Evolutionary conservation across 2,113 vertebrate genomes (phyloP).

Genomic region (Silurus asotus): DNA sequence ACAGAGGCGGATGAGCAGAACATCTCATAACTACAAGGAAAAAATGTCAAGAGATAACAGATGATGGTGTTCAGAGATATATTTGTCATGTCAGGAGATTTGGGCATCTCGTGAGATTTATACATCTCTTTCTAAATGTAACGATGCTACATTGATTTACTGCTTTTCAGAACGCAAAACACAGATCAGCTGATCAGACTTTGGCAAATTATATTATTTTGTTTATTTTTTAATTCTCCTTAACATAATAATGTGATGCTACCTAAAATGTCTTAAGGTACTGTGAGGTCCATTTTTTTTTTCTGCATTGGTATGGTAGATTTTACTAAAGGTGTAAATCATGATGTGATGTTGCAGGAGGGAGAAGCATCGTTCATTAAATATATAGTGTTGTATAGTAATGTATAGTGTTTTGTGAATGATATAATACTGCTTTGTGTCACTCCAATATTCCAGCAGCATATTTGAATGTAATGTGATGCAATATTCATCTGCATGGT

Average conservation of each 20-base stretch:
- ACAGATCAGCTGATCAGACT: not conserved
- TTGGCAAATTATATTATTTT: not conserved
- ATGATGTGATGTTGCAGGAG: not conserved
- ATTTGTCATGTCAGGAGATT: not conserved
- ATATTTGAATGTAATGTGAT: not conserved
- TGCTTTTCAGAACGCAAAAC: too few species aligned
- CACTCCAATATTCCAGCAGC: not conserved
- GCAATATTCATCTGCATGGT: not conserved
- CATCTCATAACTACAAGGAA: not conserved
- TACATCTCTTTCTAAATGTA: not conserved
- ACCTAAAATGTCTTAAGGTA: not conserved
- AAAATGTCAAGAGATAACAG: conserved; percentile 6
- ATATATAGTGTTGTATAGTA: too few species aligned
- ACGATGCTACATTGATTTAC: not conserved
- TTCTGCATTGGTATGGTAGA: not conserved
- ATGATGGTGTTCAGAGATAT: not conserved
- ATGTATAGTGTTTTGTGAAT: too few species aligned
- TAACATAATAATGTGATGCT: not conserved
- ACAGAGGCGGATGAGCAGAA: conserved; percentile 15
- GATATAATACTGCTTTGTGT: not conserved
- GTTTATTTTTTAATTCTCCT: not conserved
- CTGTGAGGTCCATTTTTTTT: not conserved
- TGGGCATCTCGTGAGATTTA: not conserved
- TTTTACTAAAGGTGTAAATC: not conserved
- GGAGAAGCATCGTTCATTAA: not conserved